Conservation (phyloP, 1,140 invertebrate species). For the Bombus consobrinus region DNA sequence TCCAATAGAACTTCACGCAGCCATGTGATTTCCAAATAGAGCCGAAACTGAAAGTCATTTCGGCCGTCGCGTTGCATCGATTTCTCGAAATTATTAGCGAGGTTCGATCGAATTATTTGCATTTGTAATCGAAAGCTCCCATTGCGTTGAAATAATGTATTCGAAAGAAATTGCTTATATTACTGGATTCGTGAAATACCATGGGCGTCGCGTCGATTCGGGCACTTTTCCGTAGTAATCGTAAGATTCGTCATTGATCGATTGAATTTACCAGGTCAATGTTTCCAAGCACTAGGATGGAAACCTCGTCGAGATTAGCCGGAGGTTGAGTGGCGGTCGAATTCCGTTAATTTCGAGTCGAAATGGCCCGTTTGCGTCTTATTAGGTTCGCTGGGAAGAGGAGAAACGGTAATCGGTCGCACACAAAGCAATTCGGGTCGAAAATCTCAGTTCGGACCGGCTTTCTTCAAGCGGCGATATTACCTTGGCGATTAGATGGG, state of each 20-base stretch:
- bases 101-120: too few species aligned
- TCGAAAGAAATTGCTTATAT: not conserved
- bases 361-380: not conserved
- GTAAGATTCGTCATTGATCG: not conserved
- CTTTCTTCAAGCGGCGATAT: not conserved
- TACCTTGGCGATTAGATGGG: not conserved
- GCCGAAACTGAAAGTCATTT: too few species aligned
- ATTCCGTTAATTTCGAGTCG: not conserved
- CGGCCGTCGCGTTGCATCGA: too few species aligned
- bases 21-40: too few species aligned
- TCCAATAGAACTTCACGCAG: too few species aligned
- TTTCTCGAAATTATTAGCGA: too few species aligned
- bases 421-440: not conserved
- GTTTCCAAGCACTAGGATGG: not conserved
- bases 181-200: not conserved
- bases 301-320: not conserved
- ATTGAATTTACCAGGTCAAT: conserved; percentile 11
- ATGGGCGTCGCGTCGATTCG: not conserved
- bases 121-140: too few species aligned
- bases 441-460: not conserved
- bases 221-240: not conserved
- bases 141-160: too few species aligned
- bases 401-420: not conserved
- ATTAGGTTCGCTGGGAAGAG: too few species aligned
- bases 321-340: not conserved